These are phyloP conservation scores for Pelobates cultripes DNA, from an alignment of 2,797 vertebrate genomes.

Conservation along the genomic window DNA sequence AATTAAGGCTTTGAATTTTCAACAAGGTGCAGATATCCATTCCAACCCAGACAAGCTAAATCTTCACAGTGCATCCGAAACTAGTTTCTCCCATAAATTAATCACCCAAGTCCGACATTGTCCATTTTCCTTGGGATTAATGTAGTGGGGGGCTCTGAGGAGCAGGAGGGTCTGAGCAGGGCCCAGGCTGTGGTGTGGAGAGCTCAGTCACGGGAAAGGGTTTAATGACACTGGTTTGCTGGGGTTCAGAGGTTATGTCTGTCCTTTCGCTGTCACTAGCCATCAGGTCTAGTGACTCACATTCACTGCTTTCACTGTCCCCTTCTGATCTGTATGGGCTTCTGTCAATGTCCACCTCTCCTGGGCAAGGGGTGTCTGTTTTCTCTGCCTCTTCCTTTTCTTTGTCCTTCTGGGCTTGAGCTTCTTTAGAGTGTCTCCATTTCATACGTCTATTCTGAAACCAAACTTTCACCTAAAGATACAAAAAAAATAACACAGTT, in stretches of 20 bases:
- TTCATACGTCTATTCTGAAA: conserved; percentile 96
- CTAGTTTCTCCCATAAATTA: conserved; percentile 21
- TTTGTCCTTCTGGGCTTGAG: conserved; percentile 96
- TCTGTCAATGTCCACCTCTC: conserved; percentile 76
- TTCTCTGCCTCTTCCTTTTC: conserved; percentile 85
- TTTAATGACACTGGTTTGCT: conserved; percentile 80
- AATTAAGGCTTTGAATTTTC: neutral
- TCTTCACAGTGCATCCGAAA: conserved; percentile 42
- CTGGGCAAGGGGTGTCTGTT: conserved; percentile 36
- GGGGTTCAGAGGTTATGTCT: conserved; percentile 77
- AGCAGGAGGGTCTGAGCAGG: conserved; percentile 61
- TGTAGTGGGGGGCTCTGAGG: conserved; percentile 40
- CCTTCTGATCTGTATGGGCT: conserved; percentile 78
- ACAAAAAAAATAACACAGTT: neutral
- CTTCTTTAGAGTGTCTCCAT: conserved; percentile 97
- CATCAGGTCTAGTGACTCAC: conserved; percentile 83
- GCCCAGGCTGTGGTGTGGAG: conserved; percentile 17
- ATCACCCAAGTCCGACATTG: conserved; percentile 1
- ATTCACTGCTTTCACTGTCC: conserved; percentile 89
- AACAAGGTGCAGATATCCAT: neutral
- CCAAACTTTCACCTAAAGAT: conserved; percentile 90
- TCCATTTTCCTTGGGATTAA: conserved; percentile 23
- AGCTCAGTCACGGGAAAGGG: conserved; percentile 46
- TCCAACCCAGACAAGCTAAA: neutral
- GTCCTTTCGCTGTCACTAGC: conserved; percentile 83